Evolutionary conservation across 1,140 invertebrate species (phyloP).

Genomic region (Phocides pigmalion): DNA sequence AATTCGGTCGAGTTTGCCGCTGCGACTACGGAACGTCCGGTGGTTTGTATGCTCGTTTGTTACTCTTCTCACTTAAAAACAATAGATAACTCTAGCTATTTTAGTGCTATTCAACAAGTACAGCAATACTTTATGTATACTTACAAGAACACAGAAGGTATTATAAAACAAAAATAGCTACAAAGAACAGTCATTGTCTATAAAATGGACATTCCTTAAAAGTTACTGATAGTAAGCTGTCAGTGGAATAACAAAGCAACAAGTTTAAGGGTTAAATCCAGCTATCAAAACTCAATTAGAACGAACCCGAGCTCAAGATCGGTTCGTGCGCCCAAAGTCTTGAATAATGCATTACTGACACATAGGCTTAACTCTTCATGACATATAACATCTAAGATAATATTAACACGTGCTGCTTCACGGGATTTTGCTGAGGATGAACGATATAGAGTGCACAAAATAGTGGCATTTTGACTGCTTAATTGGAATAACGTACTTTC

Average conservation of each 20-base stretch:
- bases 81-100: no score
- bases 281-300: constrained; percentile 50
- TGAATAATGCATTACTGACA: constrained; percentile 56
- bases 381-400: constrained; percentile 59
- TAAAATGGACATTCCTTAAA: not conserved
- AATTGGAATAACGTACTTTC: no score
- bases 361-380: constrained; percentile 55
- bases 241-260: constrained; percentile 17
- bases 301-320: constrained; percentile 2
- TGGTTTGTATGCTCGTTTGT: no score
- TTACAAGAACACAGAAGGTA: no score
- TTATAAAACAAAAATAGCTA: no score
- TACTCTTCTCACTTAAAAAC: no score
- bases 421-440: not conserved
- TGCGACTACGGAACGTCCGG: no score
- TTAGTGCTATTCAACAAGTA: no score
- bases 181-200: no score
- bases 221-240: not conserved
- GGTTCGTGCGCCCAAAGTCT: constrained; percentile 37
- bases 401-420: constrained; percentile 65
- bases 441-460: not conserved
- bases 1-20: no score
- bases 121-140: no score
- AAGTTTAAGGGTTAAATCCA: constrained; percentile 32
- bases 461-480: no score